Evolutionary conservation across 2,888 invertebrate genomes (phyloP).

Genomic region (Villa cingulata): DNA sequence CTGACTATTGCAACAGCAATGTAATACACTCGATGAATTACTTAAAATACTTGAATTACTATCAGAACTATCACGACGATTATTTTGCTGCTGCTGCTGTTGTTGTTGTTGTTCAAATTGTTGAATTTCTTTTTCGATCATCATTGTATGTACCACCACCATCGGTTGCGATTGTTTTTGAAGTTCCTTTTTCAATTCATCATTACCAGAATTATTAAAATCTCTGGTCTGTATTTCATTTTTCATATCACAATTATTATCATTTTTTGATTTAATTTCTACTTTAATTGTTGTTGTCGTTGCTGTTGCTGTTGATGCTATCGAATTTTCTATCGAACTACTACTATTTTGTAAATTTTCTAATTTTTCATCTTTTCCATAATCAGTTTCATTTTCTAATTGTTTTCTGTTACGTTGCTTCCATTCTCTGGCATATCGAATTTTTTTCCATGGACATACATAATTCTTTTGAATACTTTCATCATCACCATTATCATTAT

Average conservation of each 20-base stretch:
- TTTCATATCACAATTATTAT: not conserved
- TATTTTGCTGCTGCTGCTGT: conserved; percentile 22
- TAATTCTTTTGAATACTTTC: not conserved
- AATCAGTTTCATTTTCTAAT: conserved; percentile 15
- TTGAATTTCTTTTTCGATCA: conserved; percentile 1
- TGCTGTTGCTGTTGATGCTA: conserved; percentile 9
- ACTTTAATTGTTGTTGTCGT: not conserved
- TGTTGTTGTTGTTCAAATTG: conserved; percentile 16
- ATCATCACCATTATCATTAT: conserved; percentile 2
- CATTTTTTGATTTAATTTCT: not conserved
- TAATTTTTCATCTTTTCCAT: not conserved
- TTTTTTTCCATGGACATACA: conserved; percentile 35
- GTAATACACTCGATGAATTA: conserved; percentile 23
- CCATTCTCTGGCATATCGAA: conserved; percentile 34
- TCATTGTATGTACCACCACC: not conserved
- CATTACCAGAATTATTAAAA: no score
- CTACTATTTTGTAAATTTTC: not conserved
- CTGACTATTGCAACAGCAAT: conserved; percentile 21
- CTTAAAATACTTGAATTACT: conserved; percentile 34
- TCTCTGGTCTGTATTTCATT: no score
- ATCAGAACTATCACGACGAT: conserved; percentile 33
- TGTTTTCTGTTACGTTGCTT: conserved; percentile 27
- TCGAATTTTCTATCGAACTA: conserved; percentile 6
- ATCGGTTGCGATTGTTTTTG: not conserved
- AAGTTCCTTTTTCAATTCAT: not conserved